Evolutionary conservation across 2,888 invertebrate genomes (phyloP), one percentile per base, ranked within the genome.

Genomic region (Caenorhabditis parvicauda): DNA sequence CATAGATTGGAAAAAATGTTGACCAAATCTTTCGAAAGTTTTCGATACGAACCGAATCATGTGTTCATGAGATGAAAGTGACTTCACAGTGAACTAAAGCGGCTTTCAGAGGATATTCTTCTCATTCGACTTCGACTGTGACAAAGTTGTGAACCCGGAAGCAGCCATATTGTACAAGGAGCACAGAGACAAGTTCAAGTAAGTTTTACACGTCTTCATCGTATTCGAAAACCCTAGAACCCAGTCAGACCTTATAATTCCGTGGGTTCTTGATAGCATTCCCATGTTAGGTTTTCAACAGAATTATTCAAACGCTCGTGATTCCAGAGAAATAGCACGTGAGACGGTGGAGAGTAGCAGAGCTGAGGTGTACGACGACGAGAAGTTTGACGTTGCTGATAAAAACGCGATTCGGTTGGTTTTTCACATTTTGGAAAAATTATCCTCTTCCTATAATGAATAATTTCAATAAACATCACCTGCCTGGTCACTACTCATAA

Each of bases 91-190:
- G 14, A n/a, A n/a, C n/a, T n/a, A n/a, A n/a, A n/a, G n/a, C n/a
- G n/a, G 12, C 28, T 62, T 58, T 45, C 59, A 70, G 70, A 49
- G 70, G 29, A 59, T 71, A 6, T 74, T 74, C 59, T 72, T 65
- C 46, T 67, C 70, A 2, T 56, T 60, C 21, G 66, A 73, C 19
- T 51, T 60, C 7, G 65, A 65, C 7, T 43, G 37, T 7, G 70
- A 67, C n/a, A 28, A 35, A 12, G 62, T 64, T 12, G 52, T 61
- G 1, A 73, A 74, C 48, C 49, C 71, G 4, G 67, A 73, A 49
- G 74, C 74, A 7, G 71, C 73, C 0, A 50, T 67, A 19, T 45
- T 74, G 35, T 73, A 68, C 58, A 67, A 64, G 45, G 67, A 70
- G n/a, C 49, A 67, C 39, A 38, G 52, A n/a, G 51, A 61, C 7